phyloP scores from a whole-genome alignment of 1,140 invertebrate genomes.

The Aphelinus certus region DNA sequence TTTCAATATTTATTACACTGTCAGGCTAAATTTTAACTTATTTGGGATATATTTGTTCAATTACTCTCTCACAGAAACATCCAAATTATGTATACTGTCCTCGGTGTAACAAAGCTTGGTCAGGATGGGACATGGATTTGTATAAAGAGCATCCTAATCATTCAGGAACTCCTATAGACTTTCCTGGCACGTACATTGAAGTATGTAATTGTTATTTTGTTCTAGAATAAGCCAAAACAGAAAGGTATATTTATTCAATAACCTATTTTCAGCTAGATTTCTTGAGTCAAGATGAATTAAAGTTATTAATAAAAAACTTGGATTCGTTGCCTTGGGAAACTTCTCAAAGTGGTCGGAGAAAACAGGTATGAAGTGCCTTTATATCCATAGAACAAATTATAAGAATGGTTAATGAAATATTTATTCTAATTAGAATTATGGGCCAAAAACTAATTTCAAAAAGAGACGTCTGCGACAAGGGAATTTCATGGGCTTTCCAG shows the following conservation, averaged over 20 bases:
- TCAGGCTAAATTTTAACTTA: background rate
- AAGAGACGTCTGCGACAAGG: constrained; percentile 85
- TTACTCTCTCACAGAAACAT: constrained; percentile 61
- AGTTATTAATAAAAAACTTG: constrained; percentile 73
- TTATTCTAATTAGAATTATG: constrained; percentile 80
- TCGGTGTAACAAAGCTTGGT: constrained; percentile 77
- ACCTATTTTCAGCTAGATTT: constrained; percentile 72
- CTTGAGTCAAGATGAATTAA: constrained; percentile 77
- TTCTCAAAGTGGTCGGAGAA: constrained; percentile 95
- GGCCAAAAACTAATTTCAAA: constrained; percentile 98
- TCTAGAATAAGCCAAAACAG: background rate
- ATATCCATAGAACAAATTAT: constrained; percentile 1
- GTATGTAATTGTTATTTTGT: constrained; percentile 50
- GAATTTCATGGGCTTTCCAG: constrained; percentile 88
- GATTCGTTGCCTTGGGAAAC: constrained; percentile 87
- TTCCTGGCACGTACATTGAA: constrained; percentile 77
- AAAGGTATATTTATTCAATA: constrained; percentile 39
- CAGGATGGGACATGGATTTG: constrained; percentile 73
- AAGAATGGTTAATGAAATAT: background rate
- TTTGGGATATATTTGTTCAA: constrained; percentile 16
- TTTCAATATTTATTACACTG: constrained; percentile 8
- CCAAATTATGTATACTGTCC: constrained; percentile 79
- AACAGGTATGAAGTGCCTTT: constrained; percentile 75
- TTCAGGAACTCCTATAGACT: constrained; percentile 68
- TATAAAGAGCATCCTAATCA: constrained; percentile 76